phyloP scores from a whole-genome alignment of 35 echinoderm and acorn worm species.

The Hemicentrotus pulcherrimus region DNA sequence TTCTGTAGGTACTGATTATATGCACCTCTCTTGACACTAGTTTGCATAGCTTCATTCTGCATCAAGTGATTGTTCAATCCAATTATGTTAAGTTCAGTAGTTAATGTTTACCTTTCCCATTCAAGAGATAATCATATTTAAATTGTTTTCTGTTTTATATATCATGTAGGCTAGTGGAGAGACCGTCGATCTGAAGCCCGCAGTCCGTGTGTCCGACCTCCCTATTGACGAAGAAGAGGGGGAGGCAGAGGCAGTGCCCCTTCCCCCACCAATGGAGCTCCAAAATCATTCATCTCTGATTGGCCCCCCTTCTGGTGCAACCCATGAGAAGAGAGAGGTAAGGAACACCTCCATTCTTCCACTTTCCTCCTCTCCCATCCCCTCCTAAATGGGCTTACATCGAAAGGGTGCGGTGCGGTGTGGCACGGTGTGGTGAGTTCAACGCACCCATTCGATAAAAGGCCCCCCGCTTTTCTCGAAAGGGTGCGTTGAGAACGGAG shows the following conservation, averaged over 20 bases:
- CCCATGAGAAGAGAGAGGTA: slow-evolving; percentile 62
- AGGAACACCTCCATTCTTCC: background rate
- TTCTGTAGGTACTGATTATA: too few species aligned
- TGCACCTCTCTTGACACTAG: too few species aligned
- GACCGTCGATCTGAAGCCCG: slow-evolving; percentile 34
- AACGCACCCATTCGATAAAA: too few species aligned
- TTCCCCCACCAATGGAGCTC: slow-evolving; percentile 75
- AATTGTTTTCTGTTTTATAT: background rate
- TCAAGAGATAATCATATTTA: too few species aligned
- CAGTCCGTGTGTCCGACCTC: slow-evolving; percentile 41
- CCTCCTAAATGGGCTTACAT: too few species aligned
- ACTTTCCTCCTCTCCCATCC: background rate
- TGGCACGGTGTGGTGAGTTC: too few species aligned
- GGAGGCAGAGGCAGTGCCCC: slow-evolving; percentile 57
- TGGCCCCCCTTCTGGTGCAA: background rate
- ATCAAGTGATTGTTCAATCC: background rate
- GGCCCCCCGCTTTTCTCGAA: too few species aligned
- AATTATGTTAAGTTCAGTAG: too few species aligned
- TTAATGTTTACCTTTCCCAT: too few species aligned
- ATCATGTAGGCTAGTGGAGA: background rate
- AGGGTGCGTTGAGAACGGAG: too few species aligned
- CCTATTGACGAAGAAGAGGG: slow-evolving; percentile 61
- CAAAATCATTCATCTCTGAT: slow-evolving; percentile 68
- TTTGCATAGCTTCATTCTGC: background rate
- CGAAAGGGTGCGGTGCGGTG: too few species aligned